Evolutionary conservation across 1,140 invertebrate species (phyloP), one percentile per base, ranked within the genome.

Genomic region (Drosophila ironensis): DNA sequence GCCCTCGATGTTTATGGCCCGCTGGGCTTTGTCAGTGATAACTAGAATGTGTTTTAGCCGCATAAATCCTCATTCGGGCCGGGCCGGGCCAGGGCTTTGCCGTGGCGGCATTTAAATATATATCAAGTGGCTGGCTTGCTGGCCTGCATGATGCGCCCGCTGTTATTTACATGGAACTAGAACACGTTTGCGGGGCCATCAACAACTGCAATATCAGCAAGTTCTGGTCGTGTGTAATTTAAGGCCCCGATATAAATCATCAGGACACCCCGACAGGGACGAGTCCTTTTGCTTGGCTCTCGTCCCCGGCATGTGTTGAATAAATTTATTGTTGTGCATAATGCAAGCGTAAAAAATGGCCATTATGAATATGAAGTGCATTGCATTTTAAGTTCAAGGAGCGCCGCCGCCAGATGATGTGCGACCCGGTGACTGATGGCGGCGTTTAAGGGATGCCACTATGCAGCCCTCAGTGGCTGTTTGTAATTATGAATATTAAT

Each of bases 291-390:
- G 24, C 38, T 37, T 14, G 33, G 33, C 33, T 17, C n/a, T n/a
- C n/a, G n/a, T 47, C 42, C 52, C 28, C 27, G 33, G 69, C 80
- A 80, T 80, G 80, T 74, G 80, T 68, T 80, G 80, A 86, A 84
- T 84, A 86, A 84, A 84, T 84, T 84, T 84, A 84, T 84, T 84
- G 74, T 80, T 86, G 80, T 75, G 80, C 74, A 86, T 84, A 86
- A 84, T 86, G 73, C 56, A 73, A 35, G 38, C 52, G 44, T 60
- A 75, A 86, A 80, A 80, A 86, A 80, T 72, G 44, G 60, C 52
- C 56, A 72, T 86, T 86, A 86, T 86, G 80, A 86, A 86, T 86
- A 86, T 75, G 53, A 87, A 86, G 66, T 68, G 71, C 74, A 54
- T 41, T 74, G 64, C 80, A 68, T 75, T 87, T 86, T n/a, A n/a